These are phyloP conservation scores for Leucophenga montana DNA, from an alignment of 2,888 invertebrate genomes.

Conservation along the genomic window DNA sequence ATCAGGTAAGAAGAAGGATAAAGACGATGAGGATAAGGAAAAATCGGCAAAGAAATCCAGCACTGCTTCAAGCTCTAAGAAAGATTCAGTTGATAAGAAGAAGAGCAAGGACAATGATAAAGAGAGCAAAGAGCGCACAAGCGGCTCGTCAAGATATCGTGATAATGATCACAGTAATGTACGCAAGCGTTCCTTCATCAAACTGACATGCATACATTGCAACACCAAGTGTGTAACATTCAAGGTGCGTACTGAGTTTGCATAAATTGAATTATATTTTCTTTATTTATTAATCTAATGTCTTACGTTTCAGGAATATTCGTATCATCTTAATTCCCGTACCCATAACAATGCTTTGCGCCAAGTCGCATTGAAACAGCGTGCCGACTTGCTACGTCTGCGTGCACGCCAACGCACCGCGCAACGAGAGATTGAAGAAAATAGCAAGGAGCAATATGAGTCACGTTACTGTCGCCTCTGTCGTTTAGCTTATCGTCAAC, in stretches of 20 bases:
- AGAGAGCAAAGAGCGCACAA: constrained; percentile 54
- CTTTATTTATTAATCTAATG: neutral
- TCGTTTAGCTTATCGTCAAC: constrained; percentile 83
- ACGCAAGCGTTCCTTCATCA: constrained; percentile 76
- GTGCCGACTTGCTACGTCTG: constrained; percentile 83
- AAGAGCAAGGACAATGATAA: constrained; percentile 70
- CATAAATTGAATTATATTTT: neutral
- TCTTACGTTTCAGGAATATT: constrained; percentile 77
- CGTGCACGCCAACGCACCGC: constrained; percentile 85
- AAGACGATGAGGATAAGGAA: constrained; percentile 67
- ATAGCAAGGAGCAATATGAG: constrained; percentile 77
- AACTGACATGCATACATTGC: constrained; percentile 85
- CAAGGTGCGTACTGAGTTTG: constrained; percentile 73
- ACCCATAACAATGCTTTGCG: constrained; percentile 84
- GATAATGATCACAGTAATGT: constrained; percentile 59
- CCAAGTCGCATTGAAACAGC: constrained; percentile 82
- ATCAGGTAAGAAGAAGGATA: constrained; percentile 73
- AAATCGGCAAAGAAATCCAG: constrained; percentile 53
- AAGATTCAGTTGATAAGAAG: constrained; percentile 59
- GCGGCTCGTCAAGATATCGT: constrained; percentile 53
- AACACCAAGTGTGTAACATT: constrained; percentile 83
- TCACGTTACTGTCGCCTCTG: constrained; percentile 84
- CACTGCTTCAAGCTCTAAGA: constrained; percentile 42
- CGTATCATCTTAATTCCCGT: constrained; percentile 81
- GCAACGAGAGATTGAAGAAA: constrained; percentile 85